Conservation (phyloP, 2,888 invertebrate genomes). For the Clanis bilineata region DNA sequence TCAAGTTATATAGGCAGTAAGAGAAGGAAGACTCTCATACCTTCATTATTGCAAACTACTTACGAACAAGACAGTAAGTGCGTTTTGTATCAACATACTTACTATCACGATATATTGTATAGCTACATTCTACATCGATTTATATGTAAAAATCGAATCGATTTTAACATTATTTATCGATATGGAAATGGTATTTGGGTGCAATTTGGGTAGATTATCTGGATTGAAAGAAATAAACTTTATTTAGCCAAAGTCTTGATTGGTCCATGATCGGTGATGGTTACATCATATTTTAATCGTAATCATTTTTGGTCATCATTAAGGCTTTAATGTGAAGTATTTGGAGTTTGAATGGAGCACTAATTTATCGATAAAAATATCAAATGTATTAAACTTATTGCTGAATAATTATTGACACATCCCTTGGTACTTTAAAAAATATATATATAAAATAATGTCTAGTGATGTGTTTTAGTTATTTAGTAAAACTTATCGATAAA, state of each 20-base stretch:
- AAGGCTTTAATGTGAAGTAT: not conserved
- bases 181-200: not conserved
- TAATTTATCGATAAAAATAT: not conserved
- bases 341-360: not conserved
- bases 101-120: not conserved
- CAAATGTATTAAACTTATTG: not conserved
- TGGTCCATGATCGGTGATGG: too few species aligned
- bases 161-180: not conserved
- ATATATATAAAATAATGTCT: not conserved
- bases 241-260: too few species aligned
- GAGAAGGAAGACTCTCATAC: slow-evolving; percentile 50
- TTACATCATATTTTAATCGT: not conserved
- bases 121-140: not conserved
- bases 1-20: slow-evolving; percentile 42
- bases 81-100: slow-evolving; percentile 8
- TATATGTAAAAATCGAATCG: not conserved
- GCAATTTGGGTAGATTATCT: not conserved
- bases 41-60: slow-evolving; percentile 37
- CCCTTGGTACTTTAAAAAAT: not conserved
- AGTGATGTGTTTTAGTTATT: not conserved
- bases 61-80: slow-evolving; percentile 70
- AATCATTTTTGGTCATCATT: not conserved
- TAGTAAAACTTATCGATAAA: not conserved
- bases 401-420: not conserved
- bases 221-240: too few species aligned